Conservation (phyloP, 2,797 vertebrate genomes). For the Hemibagrus guttatus region DNA sequence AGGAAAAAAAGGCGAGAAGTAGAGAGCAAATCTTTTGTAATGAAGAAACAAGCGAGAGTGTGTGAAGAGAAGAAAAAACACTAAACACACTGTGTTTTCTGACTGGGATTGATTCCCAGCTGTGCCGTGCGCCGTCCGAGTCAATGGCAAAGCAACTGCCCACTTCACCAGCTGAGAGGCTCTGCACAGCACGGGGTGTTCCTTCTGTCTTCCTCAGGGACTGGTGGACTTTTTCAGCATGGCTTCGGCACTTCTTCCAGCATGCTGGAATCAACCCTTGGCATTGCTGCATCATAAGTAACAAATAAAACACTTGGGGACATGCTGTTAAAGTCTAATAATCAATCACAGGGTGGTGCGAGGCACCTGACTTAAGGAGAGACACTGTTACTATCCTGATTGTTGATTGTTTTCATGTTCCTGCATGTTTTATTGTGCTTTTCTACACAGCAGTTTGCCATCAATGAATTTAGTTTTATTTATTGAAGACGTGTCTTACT, state of each 20-base stretch:
- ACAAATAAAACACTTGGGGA: not conserved
- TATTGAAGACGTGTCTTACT: not conserved
- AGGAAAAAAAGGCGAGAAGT: no score
- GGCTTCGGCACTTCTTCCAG: not conserved
- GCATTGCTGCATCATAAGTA: not conserved
- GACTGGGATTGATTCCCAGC: conserved; percentile 26
- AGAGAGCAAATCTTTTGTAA: not conserved
- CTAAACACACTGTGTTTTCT: conserved; percentile 15
- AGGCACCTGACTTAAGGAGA: not conserved
- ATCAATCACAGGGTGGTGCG: not conserved
- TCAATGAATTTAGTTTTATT: not conserved
- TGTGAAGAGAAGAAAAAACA: not conserved
- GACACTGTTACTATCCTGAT: not conserved
- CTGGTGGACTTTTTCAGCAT: conserved; percentile 7
- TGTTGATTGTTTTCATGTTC: not conserved
- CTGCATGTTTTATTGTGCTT: not conserved
- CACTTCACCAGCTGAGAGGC: conserved; percentile 28
- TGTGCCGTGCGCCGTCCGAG: conserved; percentile 4
- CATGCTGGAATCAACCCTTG: not conserved
- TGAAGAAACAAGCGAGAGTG: not conserved
- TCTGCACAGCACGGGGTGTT: not conserved
- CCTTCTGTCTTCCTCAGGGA: conserved; percentile 14
- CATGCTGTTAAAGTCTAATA: not conserved
- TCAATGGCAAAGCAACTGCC: conserved; percentile 26
- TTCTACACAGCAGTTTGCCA: not conserved